phyloP scores from a whole-genome alignment of 2,888 invertebrate species.

The Acanthopleura granulata region DNA sequence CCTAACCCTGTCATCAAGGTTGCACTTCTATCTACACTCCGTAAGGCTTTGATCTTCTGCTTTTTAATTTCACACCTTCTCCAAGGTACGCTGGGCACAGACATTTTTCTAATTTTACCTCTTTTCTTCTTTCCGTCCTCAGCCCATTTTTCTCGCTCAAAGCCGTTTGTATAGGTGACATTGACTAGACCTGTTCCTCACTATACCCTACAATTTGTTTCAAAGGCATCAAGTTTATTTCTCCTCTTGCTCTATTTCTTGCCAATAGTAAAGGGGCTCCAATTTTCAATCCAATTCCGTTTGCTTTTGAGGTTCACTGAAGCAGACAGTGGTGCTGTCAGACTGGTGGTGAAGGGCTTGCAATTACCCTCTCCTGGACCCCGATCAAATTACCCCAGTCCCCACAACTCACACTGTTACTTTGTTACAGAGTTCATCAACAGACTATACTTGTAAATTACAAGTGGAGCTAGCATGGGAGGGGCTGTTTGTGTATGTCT shows the following conservation, averaged over 20 bases:
- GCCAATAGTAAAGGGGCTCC: not conserved
- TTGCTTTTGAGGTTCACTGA: not conserved
- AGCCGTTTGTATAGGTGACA: not conserved
- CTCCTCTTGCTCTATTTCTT: constrained; percentile 5
- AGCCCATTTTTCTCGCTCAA: not conserved
- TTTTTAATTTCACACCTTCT: constrained; percentile 6
- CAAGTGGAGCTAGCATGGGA: no score
- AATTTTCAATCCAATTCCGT: not conserved
- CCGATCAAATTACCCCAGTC: not conserved
- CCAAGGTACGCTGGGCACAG: not conserved
- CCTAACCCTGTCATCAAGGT: not conserved
- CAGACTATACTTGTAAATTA: no score
- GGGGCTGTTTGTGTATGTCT: no score
- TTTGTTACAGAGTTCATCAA: not conserved
- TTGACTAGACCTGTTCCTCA: not conserved
- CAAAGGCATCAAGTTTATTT: constrained; percentile 10
- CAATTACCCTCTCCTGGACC: not conserved
- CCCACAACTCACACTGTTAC: constrained; percentile 1
- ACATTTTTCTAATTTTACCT: not conserved
- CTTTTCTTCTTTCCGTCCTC: not conserved
- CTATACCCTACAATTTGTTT: constrained; percentile 12
- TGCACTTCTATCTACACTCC: not conserved
- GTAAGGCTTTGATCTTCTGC: not conserved
- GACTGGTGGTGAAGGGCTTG: not conserved
- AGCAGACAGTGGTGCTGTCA: constrained; percentile 5